phyloP scores from a whole-genome alignment of 2,888 invertebrate species.

The Pollenia griseotomentosa region DNA sequence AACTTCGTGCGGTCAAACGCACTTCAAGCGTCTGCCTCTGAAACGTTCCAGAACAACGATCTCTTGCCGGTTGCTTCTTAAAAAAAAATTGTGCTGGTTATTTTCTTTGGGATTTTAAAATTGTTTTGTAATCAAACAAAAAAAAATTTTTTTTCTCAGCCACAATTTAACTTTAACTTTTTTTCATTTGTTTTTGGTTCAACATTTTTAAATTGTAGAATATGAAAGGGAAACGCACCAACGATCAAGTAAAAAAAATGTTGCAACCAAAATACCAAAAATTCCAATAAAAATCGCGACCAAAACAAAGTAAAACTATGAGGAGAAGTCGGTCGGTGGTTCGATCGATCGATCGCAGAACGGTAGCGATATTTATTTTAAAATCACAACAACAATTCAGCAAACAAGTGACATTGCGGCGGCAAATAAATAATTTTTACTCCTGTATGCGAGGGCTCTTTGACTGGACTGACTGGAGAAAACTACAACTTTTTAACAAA shows the following conservation, averaged over 20 bases:
- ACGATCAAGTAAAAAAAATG: slow-evolving; percentile 49
- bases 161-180: slow-evolving; percentile 53
- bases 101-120: slow-evolving; percentile 65
- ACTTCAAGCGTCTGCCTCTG: slow-evolving; percentile 74
- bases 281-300: slow-evolving; percentile 74
- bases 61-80: background rate
- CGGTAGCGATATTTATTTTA: slow-evolving; percentile 35
- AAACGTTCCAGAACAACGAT: background rate
- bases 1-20: slow-evolving; percentile 74
- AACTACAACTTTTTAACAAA: slow-evolving; percentile 20
- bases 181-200: slow-evolving; percentile 46
- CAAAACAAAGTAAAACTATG: slow-evolving; percentile 69
- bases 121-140: slow-evolving; percentile 71
- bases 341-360: slow-evolving; percentile 17
- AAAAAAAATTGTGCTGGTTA: slow-evolving; percentile 28
- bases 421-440: slow-evolving; percentile 55
- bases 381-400: slow-evolving; percentile 42
- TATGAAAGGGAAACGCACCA: slow-evolving; percentile 67
- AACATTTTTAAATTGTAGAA: slow-evolving; percentile 69
- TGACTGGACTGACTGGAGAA: background rate
- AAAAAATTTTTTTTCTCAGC: slow-evolving; percentile 53
- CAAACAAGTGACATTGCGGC: slow-evolving; percentile 55
- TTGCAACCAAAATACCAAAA: slow-evolving; percentile 73
- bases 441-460: background rate
- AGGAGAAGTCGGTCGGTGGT: slow-evolving; percentile 20